Evolutionary conservation across 1,140 invertebrate species (phyloP), one percentile per base, ranked within the genome.

Genomic region (Neodiprion fabricii): DNA sequence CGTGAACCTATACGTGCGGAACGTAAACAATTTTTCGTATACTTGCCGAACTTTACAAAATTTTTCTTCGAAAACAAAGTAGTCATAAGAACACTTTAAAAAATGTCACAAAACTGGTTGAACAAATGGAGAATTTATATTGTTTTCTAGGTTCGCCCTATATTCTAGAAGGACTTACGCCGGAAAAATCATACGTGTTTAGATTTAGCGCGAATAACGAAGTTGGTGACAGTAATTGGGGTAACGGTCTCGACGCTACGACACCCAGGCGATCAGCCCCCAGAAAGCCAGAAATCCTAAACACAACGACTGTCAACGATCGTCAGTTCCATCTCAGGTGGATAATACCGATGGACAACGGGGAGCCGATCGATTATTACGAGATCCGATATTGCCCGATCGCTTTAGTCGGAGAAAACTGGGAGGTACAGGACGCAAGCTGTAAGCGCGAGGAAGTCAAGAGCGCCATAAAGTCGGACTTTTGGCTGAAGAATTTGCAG

Each of bases 321-420:
- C 92, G 95, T 86, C 92, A 92, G 80, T 96, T 93, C 84, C 93
- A 96, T 82, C 81, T 97, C 1, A 90, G 91, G 80, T 98, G 96
- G 96, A 92, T 91, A 73, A 91, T 93, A 50, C 95, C 96, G 0
- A 91, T 92, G 12, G 94, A 97, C 82, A 98, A 98, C 86, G 96
- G 96, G 4, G 94, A 96, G 87, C 92, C 92, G 3, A 97, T 98
- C 80, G 93, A 96, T 79, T 89, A 89, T 81, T 98, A 97, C 87
- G 89, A 93, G 84, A 91, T 98, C 70, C 92, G 90, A 80, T 96
- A 93, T 83, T 96, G 95, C 84, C 79, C 92, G 89, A 89, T 91
- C 49, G 85, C 88, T 66, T 91, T 90, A 82, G 88, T 91, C 14
- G 88, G 87, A 49, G 91, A 90, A 21, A 89, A 91, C 70, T 96